Base-by-base conservation (phyloP, 2,888 invertebrate genomes). In the Teleogryllus oceanicus region DNA sequence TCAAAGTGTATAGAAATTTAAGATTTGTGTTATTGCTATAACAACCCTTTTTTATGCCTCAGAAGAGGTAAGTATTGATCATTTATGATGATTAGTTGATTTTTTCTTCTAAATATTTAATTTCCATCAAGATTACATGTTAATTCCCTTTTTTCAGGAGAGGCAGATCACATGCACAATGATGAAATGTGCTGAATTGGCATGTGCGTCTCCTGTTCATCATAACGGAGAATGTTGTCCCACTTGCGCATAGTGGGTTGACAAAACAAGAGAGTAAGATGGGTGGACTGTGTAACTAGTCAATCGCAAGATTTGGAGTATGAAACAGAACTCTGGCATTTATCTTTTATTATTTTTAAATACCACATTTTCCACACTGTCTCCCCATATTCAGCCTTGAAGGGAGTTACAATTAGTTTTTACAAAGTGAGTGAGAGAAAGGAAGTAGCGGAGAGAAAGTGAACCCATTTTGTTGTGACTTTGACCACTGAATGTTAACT, bases 81-180 rank as follows among this genome's bases (percentile, higher is more conserved):
- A 37, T 37, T 37, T 37, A 5, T 37, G 37, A 37, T 37, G 5
- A 37, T 37, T 5, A 3, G 37, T 37, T 37, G 37, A 37, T 24
- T 37, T 37, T 37, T 37, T 37, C 3, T 37, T 37, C 37, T 37
- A 37, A 37, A 37, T 37, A 37, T 37, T 37, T 37, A 37, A 37
- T 37, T 3, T 37, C 37, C 5, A 3, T 37, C 5, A 37, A 37
- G 37, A 37, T 37, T 37, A 37, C 37, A 37, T 5, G 5, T 37
- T 37, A 37, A 3, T 37, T 37, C 37, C 37, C 3, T 18, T 20
- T 49, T 51, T 78, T 50, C 83, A 86, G 85, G 87, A 87, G 80
- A 86, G 86, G 20, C 88, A 88, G 83, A 86, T 89, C 10, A 88
- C 87, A 62, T 89, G 89, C 81, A 85, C 87, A 81, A 87, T 86